These are phyloP conservation scores for Idaea aversata DNA, from an alignment of 2,888 invertebrate species.

Conservation along the genomic window DNA sequence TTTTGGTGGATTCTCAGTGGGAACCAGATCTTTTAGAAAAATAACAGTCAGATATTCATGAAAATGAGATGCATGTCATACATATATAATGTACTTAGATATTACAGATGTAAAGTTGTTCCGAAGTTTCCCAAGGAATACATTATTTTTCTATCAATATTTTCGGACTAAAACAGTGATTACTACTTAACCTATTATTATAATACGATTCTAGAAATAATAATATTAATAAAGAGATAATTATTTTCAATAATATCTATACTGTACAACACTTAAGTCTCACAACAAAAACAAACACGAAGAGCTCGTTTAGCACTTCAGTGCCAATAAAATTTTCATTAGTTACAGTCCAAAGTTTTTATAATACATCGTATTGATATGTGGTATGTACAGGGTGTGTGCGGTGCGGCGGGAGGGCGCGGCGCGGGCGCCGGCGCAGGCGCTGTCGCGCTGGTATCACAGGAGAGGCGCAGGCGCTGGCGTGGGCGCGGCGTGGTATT, in stretches of 20 bases:
- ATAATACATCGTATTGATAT: conserved; percentile 68
- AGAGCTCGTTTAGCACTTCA: conserved; percentile 46
- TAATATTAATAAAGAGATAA: conserved; percentile 55
- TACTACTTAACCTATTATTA: conserved; percentile 65
- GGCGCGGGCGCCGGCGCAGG: conserved; percentile 23
- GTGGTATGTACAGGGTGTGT: conserved; percentile 62
- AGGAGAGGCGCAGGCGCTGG: conserved; percentile 11
- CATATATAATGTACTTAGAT: neutral
- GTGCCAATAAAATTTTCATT: conserved; percentile 51
- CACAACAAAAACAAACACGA: conserved; percentile 62
- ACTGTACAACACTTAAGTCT: conserved; percentile 77
- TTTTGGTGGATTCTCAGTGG: neutral
- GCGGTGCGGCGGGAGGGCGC: conserved; percentile 12
- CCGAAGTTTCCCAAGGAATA: conserved; percentile 34
- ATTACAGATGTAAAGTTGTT: neutral
- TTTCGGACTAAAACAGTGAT: conserved; percentile 73
- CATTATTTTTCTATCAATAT: conserved; percentile 59
- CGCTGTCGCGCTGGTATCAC: conserved; percentile 18
- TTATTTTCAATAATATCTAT: conserved; percentile 70
- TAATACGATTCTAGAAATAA: conserved; percentile 47
- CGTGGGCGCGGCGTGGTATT: conserved; percentile 56
- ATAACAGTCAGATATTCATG: neutral
- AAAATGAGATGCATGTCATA: neutral
- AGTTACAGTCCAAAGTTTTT: conserved; percentile 49
- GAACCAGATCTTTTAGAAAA: neutral